Evolutionary conservation across 2,797 vertebrate species (phyloP).

Genomic region (Smutsia temminckii): DNA sequence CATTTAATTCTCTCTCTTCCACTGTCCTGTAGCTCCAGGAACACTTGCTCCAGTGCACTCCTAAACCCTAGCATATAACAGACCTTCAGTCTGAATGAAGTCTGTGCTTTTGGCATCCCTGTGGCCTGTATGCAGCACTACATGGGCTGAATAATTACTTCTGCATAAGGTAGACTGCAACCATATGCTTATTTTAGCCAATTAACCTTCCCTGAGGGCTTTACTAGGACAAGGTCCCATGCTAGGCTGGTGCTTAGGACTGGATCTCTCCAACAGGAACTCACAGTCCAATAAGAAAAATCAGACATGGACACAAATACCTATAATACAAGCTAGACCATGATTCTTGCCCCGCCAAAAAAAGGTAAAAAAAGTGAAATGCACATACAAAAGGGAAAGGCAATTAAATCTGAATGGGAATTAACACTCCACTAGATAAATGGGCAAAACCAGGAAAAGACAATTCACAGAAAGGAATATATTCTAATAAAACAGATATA

Average conservation of each 20-base stretch:
- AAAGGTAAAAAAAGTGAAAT: not conserved
- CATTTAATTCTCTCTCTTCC: not conserved
- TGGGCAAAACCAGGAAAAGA: slow-evolving; percentile 4
- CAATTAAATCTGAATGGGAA: not conserved
- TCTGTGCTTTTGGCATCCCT: not conserved
- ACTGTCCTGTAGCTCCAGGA: not conserved
- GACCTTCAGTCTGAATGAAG: not conserved
- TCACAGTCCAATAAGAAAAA: slow-evolving; percentile 2
- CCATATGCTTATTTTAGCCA: not conserved
- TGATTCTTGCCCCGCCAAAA: not conserved
- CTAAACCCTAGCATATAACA: not conserved
- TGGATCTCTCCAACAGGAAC: not conserved
- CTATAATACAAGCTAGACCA: not conserved
- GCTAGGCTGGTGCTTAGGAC: not conserved
- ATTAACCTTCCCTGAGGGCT: not conserved
- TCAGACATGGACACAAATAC: slow-evolving; percentile 19
- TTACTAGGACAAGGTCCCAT: not conserved
- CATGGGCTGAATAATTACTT: not conserved
- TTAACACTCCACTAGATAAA: not conserved
- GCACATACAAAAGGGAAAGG: not conserved
- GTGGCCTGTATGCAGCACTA: not conserved
- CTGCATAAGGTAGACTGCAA: not conserved
- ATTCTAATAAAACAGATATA: slow-evolving; percentile 56
- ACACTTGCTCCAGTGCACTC: not conserved
- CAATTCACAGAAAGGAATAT: slow-evolving; percentile 1